A percentile compares a stretch with the other conserved stretches of the same genome.
Evolutionary conservation across 2,888 invertebrate genomes (phyloP).

Genomic region (Tyria jacobaeae): DNA sequence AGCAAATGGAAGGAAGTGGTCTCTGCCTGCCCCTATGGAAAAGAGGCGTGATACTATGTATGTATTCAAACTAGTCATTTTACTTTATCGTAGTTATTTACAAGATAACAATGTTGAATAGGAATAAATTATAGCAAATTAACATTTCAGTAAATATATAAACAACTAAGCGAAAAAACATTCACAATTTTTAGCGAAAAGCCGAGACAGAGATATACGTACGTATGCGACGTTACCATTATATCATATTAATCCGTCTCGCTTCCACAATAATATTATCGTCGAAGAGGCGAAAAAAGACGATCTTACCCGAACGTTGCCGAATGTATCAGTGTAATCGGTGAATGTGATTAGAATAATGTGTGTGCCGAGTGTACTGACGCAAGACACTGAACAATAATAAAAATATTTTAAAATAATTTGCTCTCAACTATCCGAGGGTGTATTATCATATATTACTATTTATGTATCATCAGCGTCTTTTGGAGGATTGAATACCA

Average conservation of each 20-base stretch:
- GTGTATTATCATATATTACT: not conserved
- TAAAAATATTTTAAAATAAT: slow-evolving; percentile 7
- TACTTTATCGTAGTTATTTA: not conserved
- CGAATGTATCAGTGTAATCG: not conserved
- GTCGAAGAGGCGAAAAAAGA: not conserved
- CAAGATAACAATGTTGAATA: not conserved
- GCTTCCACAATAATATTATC: not conserved
- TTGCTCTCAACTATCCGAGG: not conserved
- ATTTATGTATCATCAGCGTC: not conserved
- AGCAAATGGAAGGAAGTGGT: no score
- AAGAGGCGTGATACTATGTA: no score
- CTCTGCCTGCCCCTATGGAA: no score
- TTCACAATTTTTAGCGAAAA: not conserved
- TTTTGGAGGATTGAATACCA: not conserved
- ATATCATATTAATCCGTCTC: not conserved
- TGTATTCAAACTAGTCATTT: not conserved
- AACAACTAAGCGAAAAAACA: not conserved
- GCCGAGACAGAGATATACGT: no score
- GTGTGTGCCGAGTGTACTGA: not conserved
- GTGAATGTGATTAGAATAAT: not conserved
- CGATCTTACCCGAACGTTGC: slow-evolving; percentile 3
- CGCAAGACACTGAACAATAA: not conserved
- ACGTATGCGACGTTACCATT: not conserved
- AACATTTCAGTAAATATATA: not conserved
- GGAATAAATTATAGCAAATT: not conserved